phyloP scores from a whole-genome alignment of 2,797 vertebrate species.

The Dicrostonyx torquatus region DNA sequence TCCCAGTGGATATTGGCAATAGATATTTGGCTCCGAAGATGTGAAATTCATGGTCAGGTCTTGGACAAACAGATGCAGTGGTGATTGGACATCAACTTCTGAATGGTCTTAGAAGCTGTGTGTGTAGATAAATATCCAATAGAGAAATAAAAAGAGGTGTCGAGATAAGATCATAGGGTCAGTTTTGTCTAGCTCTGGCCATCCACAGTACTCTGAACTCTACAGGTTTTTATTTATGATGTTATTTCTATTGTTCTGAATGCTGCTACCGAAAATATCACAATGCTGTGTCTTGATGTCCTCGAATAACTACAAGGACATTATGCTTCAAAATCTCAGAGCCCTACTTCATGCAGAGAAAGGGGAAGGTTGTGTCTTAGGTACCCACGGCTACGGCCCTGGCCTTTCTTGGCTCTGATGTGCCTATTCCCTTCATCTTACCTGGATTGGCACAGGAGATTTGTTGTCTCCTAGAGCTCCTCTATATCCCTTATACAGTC shows the following conservation, averaged over 20 bases:
- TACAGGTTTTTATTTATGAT: not conserved
- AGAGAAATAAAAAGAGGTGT: not conserved
- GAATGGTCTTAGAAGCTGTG: not conserved
- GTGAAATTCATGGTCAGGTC: not conserved
- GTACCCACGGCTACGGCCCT: accelerated
- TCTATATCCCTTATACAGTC: not conserved
- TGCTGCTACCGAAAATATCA: not conserved
- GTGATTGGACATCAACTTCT: not conserved
- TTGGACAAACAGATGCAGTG: not conserved
- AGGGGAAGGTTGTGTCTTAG: not conserved
- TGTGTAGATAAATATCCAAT: not conserved
- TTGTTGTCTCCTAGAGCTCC: not conserved
- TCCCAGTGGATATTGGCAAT: not conserved
- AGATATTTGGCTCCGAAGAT: not conserved
- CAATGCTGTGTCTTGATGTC: not conserved
- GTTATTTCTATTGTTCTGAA: not conserved
- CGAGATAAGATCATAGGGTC: not conserved
- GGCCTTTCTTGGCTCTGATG: not conserved
- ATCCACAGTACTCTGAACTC: not conserved
- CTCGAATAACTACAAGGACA: not conserved
- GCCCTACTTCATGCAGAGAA: not conserved
- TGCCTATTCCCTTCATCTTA: not conserved
- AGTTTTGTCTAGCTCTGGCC: not conserved
- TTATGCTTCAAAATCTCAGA: not conserved
- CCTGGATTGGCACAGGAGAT: too few relatives aligned